These are phyloP conservation scores for Limnephilus rhombicus DNA, from an alignment of 2,888 invertebrate genomes.

Conservation along the genomic window DNA sequence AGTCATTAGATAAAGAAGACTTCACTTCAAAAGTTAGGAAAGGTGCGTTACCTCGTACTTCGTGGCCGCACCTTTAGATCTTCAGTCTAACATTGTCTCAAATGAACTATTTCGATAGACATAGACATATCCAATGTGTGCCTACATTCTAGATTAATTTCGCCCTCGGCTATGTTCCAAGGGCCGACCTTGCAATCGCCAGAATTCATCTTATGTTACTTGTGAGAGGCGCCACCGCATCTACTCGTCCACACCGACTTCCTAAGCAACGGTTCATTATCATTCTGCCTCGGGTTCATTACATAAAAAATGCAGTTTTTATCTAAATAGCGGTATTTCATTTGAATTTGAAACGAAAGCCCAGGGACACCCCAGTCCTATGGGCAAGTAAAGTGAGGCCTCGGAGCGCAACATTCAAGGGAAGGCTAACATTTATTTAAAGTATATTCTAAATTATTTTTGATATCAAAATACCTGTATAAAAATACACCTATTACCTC, in stretches of 20 bases:
- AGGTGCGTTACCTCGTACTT: no score
- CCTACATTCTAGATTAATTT: neutral
- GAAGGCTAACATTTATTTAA: no score
- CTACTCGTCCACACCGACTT: no score
- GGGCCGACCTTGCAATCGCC: neutral
- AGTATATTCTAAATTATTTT: no score
- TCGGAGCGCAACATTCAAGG: no score
- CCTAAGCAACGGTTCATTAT: neutral
- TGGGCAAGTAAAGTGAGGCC: no score
- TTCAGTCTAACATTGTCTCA: constrained; percentile 89
- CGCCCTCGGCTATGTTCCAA: neutral
- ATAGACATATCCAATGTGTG: constrained; percentile 67
- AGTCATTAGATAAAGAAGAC: no score
- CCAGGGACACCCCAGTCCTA: no score
- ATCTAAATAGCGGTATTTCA: neutral
- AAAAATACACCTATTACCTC: no score
- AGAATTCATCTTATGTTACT: neutral
- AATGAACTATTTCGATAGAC: constrained; percentile 86
- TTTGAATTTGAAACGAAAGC: neutral
- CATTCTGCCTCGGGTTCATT: neutral
- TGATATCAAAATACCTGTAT: no score
- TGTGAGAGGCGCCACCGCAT: no score
- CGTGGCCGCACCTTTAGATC: constrained; percentile 86
- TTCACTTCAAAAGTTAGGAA: no score
- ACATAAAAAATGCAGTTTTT: neutral